A percentile compares a stretch with the other conserved stretches of the same genome.
Evolutionary conservation across 2,888 invertebrate genomes (phyloP).

Genomic region (Philaethria dido): DNA sequence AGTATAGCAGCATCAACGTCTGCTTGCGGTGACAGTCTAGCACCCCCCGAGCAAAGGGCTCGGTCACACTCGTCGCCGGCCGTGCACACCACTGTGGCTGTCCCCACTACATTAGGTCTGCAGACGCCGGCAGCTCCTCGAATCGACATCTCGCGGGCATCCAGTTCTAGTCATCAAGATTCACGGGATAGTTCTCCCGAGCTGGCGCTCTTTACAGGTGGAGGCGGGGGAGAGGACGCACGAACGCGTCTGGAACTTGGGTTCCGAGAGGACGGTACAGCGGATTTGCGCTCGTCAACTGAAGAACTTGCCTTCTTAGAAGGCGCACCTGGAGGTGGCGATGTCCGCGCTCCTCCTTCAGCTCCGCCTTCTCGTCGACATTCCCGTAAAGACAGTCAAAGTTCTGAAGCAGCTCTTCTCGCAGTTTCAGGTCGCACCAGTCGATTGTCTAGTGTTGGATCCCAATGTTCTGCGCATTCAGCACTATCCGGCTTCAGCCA

Average conservation of each 20-base stretch:
- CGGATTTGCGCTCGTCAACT: conserved; percentile 93
- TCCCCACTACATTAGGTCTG: conserved; percentile 46
- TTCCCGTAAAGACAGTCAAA: conserved; percentile 88
- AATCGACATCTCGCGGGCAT: conserved; percentile 95
- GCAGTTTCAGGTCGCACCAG: conserved; percentile 92
- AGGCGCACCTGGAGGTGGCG: conserved; percentile 60
- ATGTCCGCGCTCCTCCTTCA: conserved; percentile 72
- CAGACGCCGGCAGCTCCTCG: conserved; percentile 90
- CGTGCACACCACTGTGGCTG: conserved; percentile 47
- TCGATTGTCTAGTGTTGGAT: conserved; percentile 91
- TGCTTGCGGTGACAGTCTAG: conserved; percentile 51
- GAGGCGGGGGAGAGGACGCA: conserved; percentile 52
- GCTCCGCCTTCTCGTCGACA: conserved; percentile 66
- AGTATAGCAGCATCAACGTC: conserved; percentile 51
- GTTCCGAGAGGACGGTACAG: conserved; percentile 90
- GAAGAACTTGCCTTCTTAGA: conserved; percentile 94
- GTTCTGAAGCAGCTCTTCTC: conserved; percentile 90
- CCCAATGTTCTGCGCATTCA: conserved; percentile 87
- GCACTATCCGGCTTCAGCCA: conserved; percentile 67
- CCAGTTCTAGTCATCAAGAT: conserved; percentile 94
- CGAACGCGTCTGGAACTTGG: conserved; percentile 75
- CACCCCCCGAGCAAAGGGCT: conserved; percentile 68
- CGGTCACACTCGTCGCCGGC: conserved; percentile 73
- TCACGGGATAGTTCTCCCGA: conserved; percentile 94
- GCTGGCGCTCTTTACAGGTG: conserved; percentile 89